Evolutionary conservation across 1,140 invertebrate genomes (phyloP).

Genomic region (Cyphomyrmex costatus): DNA sequence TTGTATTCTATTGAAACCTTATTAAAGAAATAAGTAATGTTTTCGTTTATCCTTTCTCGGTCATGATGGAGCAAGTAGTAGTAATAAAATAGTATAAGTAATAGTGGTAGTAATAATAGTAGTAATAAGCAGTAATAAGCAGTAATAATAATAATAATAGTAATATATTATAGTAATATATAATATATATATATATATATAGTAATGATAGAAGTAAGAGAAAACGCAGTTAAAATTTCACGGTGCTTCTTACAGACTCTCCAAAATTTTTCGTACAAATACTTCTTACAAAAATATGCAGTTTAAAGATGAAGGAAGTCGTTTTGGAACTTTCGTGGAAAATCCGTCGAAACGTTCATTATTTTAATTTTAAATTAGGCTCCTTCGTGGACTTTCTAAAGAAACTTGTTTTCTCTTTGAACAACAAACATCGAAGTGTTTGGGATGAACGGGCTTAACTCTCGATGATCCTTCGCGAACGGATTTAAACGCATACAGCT

Average conservation of each 20-base stretch:
- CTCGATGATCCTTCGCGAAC: background rate
- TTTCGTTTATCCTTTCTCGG: conserved; percentile 15
- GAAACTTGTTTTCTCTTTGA: background rate
- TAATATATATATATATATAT: too few species aligned
- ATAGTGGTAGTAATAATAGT: background rate
- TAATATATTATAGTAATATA: too few species aligned
- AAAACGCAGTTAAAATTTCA: conserved; percentile 9
- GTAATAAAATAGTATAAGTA: background rate
- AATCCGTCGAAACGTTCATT: background rate
- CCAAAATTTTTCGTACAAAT: background rate
- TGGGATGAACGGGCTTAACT: background rate
- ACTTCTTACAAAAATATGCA: background rate
- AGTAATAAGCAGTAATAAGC: too few species aligned
- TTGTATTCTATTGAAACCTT: background rate
- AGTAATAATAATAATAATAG: background rate
- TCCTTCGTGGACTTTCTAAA: background rate
- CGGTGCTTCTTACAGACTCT: background rate
- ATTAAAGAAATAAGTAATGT: background rate
- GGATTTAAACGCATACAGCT: conserved; percentile 2
- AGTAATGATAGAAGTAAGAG: background rate
- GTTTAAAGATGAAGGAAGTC: background rate
- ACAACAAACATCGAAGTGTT: background rate
- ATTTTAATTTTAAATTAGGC: conserved; percentile 4
- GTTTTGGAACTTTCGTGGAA: background rate
- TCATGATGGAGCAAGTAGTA: background rate